Percentiles rank a stretch among this genome's conserved stretches.
Conservation (phyloP, 2,797 vertebrate genomes). For the Peromyscus aztecus region DNA sequence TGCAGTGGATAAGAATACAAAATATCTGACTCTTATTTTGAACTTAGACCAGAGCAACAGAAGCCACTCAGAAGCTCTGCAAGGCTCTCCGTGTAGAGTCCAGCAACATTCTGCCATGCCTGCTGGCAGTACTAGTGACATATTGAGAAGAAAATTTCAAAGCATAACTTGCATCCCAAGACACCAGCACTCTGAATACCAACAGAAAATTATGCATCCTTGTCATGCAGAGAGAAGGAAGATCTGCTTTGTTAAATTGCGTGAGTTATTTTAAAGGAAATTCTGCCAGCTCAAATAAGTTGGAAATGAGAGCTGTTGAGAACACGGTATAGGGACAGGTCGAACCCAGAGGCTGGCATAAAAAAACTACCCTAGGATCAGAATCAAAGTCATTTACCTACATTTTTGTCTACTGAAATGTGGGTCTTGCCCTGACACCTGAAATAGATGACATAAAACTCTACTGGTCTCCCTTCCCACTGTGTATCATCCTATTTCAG, state of each 20-base stretch:
- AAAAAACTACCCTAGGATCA: not conserved
- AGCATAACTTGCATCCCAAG: constrained; percentile 24
- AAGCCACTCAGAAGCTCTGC: not conserved
- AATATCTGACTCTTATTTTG: constrained; percentile 19
- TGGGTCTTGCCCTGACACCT: constrained; percentile 57
- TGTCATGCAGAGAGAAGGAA: constrained; percentile 31
- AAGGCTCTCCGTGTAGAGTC: not conserved
- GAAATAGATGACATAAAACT: constrained; percentile 67
- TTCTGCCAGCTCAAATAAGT: constrained; percentile 18
- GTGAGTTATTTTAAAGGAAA: constrained; percentile 65
- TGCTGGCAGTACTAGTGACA: constrained; percentile 18
- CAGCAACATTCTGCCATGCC: constrained; percentile 41
- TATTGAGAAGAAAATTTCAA: constrained; percentile 71
- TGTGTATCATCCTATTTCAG: constrained; percentile 6
- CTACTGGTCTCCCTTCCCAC: constrained; percentile 50
- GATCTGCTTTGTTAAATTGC: constrained; percentile 59
- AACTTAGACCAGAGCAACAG: constrained; percentile 21
- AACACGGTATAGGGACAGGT: constrained; percentile 29
- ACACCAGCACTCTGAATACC: constrained; percentile 43
- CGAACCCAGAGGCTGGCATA: not conserved
- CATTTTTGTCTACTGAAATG: constrained; percentile 67
- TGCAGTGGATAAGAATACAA: not conserved
- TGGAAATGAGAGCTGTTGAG: constrained; percentile 50
- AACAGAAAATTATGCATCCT: constrained; percentile 34
- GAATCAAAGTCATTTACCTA: constrained; percentile 56